Evolutionary conservation across 2,888 invertebrate species (phyloP).

Genomic region (Hypomecis atomaria): DNA sequence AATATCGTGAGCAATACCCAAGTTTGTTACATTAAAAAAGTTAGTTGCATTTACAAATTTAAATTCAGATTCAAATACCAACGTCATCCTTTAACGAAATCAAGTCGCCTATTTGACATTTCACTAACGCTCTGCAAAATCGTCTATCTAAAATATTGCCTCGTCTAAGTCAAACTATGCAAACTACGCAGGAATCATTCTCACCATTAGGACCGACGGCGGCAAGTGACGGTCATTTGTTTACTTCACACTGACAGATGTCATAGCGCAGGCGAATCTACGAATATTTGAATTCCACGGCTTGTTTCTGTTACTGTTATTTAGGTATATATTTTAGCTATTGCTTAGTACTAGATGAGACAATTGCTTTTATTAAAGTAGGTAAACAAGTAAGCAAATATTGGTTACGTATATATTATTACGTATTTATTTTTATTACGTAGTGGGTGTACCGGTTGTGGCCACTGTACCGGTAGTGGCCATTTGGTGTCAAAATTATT

Average conservation of each 20-base stretch:
- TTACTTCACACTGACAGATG: slow-evolving; percentile 38
- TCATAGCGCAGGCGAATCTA: slow-evolving; percentile 29
- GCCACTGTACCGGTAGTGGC: too few species aligned
- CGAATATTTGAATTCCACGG: slow-evolving; percentile 34
- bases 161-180: slow-evolving; percentile 25
- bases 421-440: too few species aligned
- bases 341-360: too few species aligned
- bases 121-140: neutral
- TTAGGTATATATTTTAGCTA: neutral
- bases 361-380: too few species aligned
- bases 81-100: neutral
- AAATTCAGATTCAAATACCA: too few species aligned
- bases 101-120: neutral
- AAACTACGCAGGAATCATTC: slow-evolving; percentile 31
- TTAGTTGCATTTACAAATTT: too few species aligned
- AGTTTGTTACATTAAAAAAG: too few species aligned
- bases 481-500: too few species aligned
- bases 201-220: slow-evolving; percentile 19
- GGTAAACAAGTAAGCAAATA: too few species aligned
- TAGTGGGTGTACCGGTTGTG: too few species aligned
- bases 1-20: too few species aligned
- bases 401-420: too few species aligned
- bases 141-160: slow-evolving; percentile 18
- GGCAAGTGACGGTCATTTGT: slow-evolving; percentile 35
- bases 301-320: slow-evolving; percentile 13